A percentile compares a stretch with the other conserved stretches of the same genome.
phyloP scores from a whole-genome alignment of 2,113 vertebrate species.

The Anas platyrhynchos region DNA sequence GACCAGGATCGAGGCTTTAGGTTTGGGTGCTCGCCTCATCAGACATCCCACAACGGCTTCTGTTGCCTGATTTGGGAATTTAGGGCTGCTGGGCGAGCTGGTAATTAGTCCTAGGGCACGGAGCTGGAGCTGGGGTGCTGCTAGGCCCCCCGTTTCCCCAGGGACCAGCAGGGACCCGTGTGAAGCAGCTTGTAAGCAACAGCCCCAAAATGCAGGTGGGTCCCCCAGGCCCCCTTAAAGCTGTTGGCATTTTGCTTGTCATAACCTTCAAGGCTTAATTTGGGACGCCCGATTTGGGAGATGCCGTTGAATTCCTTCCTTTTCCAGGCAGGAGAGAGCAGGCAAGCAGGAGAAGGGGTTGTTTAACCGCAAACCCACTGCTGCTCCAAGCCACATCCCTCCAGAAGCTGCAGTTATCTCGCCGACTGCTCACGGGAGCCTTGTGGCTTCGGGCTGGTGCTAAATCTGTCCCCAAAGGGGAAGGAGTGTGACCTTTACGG shows the following conservation, averaged over 20 bases:
- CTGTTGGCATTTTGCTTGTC: not conserved
- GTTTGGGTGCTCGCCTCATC: not conserved
- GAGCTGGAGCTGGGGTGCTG: not conserved
- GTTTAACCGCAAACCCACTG: not conserved
- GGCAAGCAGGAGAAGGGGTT: not conserved
- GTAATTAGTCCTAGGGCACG: not conserved
- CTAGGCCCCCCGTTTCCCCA: not conserved
- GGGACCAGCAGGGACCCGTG: not conserved
- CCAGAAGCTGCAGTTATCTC: conserved; percentile 3
- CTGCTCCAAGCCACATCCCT: not conserved
- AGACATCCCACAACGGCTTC: not conserved
- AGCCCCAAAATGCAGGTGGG: not conserved
- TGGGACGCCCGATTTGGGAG: not conserved
- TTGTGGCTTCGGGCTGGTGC: conserved; percentile 24
- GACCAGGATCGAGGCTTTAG: not conserved
- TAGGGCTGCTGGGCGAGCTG: not conserved
- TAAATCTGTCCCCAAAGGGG: conserved; percentile 52
- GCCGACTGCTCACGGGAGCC: not conserved
- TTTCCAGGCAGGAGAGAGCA: not conserved
- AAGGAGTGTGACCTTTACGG: conserved; percentile 43
- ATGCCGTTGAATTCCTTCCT: not conserved
- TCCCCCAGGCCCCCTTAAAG: not conserved
- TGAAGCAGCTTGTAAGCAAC: not conserved
- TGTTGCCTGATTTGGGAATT: not conserved
- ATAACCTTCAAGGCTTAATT: not conserved